A percentile compares a stretch with the other conserved stretches of the same genome.
These are phyloP conservation scores for Catharus bicknelli DNA, from an alignment of 2,113 vertebrate species.

Conservation along the genomic window DNA sequence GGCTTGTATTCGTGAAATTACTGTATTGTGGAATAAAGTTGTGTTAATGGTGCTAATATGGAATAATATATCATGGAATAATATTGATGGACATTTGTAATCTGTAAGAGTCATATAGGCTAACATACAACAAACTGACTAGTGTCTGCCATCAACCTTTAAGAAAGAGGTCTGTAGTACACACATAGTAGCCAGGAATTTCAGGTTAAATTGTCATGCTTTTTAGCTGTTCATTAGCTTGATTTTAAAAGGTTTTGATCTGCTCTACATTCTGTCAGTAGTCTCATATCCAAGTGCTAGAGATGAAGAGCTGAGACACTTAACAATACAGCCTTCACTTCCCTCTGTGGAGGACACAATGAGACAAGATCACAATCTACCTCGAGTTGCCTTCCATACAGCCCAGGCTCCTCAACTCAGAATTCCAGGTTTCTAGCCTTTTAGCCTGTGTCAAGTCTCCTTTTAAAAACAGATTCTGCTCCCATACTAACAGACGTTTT, in stretches of 20 bases:
- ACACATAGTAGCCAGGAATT: background rate
- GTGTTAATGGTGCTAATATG: background rate
- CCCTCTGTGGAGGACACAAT: rapidly evolving
- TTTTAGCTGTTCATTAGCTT: background rate
- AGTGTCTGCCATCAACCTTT: background rate
- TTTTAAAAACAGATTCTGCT: background rate
- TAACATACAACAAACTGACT: background rate
- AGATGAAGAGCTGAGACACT: background rate
- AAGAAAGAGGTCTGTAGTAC: background rate
- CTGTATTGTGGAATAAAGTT: background rate
- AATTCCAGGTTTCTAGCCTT: background rate
- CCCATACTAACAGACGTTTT: background rate
- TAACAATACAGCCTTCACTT: background rate
- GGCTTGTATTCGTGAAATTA: too few species aligned
- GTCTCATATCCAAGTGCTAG: background rate
- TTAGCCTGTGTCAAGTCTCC: background rate
- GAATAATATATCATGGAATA: background rate
- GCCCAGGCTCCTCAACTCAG: background rate
- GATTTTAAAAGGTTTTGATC: background rate
- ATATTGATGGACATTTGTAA: background rate
- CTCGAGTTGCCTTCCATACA: background rate
- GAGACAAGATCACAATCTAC: background rate
- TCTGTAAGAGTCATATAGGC: background rate
- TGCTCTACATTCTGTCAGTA: background rate
- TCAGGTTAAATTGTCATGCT: background rate